Evolutionary conservation across 2,113 vertebrate species (phyloP).

Genomic region (Macquaria ambigua): DNA sequence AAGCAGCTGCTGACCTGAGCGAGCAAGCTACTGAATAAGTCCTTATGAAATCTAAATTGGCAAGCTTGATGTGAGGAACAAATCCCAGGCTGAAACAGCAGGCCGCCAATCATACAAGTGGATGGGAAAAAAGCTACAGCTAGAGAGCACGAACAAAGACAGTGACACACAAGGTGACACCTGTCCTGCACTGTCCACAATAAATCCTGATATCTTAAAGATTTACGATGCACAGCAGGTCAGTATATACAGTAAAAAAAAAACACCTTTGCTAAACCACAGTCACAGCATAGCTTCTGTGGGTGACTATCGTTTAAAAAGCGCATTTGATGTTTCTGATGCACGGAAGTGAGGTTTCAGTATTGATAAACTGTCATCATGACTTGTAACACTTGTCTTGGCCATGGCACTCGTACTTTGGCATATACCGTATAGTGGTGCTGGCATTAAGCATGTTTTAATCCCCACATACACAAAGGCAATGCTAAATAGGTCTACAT

Average conservation of each 20-base stretch:
- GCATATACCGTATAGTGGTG: background rate
- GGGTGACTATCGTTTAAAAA: background rate
- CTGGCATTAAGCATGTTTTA: background rate
- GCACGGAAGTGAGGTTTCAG: background rate
- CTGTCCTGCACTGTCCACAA: background rate
- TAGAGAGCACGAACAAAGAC: background rate
- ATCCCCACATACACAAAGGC: background rate
- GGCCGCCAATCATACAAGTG: slow-evolving; percentile 5
- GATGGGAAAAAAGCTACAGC: background rate
- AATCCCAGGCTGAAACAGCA: background rate
- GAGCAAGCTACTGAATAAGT: slow-evolving; percentile 21
- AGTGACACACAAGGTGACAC: background rate
- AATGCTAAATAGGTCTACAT: background rate
- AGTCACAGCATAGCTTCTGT: background rate
- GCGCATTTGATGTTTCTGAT: background rate
- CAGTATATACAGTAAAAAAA: background rate
- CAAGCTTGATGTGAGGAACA: slow-evolving; percentile 2
- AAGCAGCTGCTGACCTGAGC: slow-evolving; percentile 16
- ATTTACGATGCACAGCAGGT: no score
- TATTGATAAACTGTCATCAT: background rate
- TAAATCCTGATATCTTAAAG: background rate
- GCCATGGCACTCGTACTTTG: background rate
- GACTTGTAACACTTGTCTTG: background rate
- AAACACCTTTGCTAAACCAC: background rate
- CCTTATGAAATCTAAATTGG: slow-evolving; percentile 13